Percentiles rank a stretch among this genome's conserved stretches.
Conservation (phyloP, 2,113 vertebrate genomes). For the Cynopterus brachyotis region DNA sequence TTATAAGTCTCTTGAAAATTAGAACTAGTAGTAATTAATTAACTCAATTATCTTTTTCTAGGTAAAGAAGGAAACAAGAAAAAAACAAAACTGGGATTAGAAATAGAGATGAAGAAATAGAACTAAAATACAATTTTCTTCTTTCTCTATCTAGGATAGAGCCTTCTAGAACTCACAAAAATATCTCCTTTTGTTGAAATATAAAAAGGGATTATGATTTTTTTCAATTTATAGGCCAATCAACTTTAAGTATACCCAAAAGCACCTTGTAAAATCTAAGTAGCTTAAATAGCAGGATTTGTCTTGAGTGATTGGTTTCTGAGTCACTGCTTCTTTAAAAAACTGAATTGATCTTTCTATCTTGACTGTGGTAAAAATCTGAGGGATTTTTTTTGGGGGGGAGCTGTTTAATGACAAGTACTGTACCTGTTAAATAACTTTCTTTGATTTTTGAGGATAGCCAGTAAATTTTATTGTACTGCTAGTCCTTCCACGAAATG, state of each 20-base stretch:
- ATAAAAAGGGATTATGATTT: constrained; percentile 32
- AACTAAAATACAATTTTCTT: neutral
- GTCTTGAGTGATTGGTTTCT: constrained; percentile 61
- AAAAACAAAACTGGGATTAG: neutral
- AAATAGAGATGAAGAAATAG: constrained; percentile 4
- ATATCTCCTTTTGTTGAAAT: constrained; percentile 48
- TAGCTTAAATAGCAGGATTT: constrained; percentile 63
- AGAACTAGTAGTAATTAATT: neutral
- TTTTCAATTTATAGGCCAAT: constrained; percentile 62
- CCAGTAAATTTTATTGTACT: constrained; percentile 62
- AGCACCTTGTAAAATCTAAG: constrained; percentile 72
- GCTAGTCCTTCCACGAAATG: constrained; percentile 32
- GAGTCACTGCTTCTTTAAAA: constrained; percentile 71
- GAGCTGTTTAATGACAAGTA: constrained; percentile 61
- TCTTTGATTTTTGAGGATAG: constrained; percentile 59
- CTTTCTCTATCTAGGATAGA: neutral
- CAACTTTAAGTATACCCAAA: constrained; percentile 71
- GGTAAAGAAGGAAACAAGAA: neutral
- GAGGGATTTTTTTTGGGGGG: neutral
- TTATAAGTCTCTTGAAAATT: constrained; percentile 28
- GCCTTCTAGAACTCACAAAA: constrained; percentile 25
- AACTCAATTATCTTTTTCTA: neutral
- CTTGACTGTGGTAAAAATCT: constrained; percentile 58
- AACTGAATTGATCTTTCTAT: constrained; percentile 66
- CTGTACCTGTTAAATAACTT: constrained; percentile 56